Evolutionary conservation across 2,888 invertebrate genomes (phyloP).

Genomic region (Carabus problematicus): DNA sequence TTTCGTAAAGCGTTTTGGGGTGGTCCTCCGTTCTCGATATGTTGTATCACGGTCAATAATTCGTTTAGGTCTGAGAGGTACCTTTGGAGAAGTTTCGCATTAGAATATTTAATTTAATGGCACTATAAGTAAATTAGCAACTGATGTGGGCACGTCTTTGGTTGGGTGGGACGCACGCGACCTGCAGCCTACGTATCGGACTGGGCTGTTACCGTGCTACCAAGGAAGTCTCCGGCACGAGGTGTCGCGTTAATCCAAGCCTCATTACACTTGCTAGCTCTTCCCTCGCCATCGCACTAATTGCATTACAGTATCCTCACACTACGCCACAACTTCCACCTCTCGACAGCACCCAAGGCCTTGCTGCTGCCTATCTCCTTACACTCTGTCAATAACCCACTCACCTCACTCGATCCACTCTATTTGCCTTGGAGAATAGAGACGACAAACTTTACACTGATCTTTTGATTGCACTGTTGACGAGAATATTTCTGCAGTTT

Average conservation of each 20-base stretch:
- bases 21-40: too few relatives aligned
- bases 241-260: slow-evolving; percentile 24
- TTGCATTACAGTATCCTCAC: slow-evolving; percentile 21
- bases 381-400: too few relatives aligned
- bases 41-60: slow-evolving; percentile 8
- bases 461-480: too few relatives aligned
- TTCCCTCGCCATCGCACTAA: slow-evolving; percentile 20
- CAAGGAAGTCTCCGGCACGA: neutral
- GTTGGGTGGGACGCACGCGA: neutral
- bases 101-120: slow-evolving; percentile 18
- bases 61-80: neutral
- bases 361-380: too few relatives aligned
- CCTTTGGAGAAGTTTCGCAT: slow-evolving; percentile 10
- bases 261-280: slow-evolving; percentile 24
- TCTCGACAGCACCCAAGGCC: neutral
- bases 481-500: too few relatives aligned
- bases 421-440: too few relatives aligned
- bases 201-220: neutral
- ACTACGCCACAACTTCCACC: neutral
- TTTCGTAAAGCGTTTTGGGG: too few relatives aligned
- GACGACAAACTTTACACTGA: too few relatives aligned
- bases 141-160: slow-evolving; percentile 1
- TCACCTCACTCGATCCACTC: too few relatives aligned
- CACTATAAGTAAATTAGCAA: slow-evolving; percentile 10
- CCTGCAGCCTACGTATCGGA: neutral